Evolutionary conservation across 2,888 invertebrate species (phyloP), one percentile per base, ranked within the genome.

Genomic region (Drosophila borborema): DNA sequence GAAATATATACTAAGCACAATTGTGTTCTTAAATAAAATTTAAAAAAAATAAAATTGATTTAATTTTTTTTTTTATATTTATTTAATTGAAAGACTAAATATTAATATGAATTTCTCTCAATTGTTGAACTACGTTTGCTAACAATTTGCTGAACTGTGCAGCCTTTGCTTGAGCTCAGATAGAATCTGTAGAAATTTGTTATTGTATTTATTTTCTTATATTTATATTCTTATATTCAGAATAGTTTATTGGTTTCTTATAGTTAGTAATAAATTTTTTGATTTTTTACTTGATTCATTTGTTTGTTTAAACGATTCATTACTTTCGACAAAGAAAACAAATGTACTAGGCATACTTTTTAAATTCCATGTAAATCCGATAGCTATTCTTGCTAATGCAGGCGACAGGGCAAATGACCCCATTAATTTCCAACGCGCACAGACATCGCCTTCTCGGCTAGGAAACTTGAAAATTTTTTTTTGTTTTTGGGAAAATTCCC

Each of bases 341-440:
- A 72, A 84, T 77, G 66, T 80, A 69, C 68, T 79, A 77, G 77
- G 67, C 65, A 67, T 67, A 66, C 62, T 69, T 71, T 65, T 41
- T 38, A 40, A 36, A 65, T 34, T 61, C 54, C 31, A 62, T 45
- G 62, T 43, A 62, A 58, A 59, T 60, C 46, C 65, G 55, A 68
- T 58, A 40, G 53, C 56, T 59, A 23, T 64, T 69, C 64, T 43
- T n/a, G n/a, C n/a, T 53, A 61, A 59, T 64, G 55, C 64, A 23
- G 55, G 55, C 43, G 60, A 45, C 58, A 66, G 72, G 86, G 86
- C 84, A 88, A 88, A 86, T 81, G 89, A 88, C 73, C 86, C 81
- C 81, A 86, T 86, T 88, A 88, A 86, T 88, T 83, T 82, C 80
- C 34, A 72, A 68, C 58, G 70, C 68, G 58, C 60, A 49, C 49